These are phyloP conservation scores for Metellina segmentata DNA, from an alignment of 2,888 invertebrate genomes.

Conservation along the genomic window DNA sequence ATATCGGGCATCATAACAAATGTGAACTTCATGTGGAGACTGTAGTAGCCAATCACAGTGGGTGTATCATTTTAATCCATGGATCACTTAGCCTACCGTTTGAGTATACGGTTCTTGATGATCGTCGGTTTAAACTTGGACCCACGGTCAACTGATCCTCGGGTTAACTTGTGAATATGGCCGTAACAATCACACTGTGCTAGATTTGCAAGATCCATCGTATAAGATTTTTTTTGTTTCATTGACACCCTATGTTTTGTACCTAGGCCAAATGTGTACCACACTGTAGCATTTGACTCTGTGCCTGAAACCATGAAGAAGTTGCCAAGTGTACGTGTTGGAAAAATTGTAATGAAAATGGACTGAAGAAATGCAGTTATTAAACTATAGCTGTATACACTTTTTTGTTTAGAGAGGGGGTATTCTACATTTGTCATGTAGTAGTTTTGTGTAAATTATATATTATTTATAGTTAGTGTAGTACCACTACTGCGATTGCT, in stretches of 20 bases:
- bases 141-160: no score
- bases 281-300: slow-evolving; percentile 80
- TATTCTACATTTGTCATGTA: slow-evolving; percentile 39
- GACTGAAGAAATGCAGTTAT: slow-evolving; percentile 43
- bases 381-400: background rate
- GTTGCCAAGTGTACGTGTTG: slow-evolving; percentile 79
- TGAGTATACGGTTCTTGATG: no score
- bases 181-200: no score
- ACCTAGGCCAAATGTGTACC: slow-evolving; percentile 79
- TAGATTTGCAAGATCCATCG: background rate
- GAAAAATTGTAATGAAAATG: slow-evolving; percentile 80
- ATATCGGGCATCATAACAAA: no score
- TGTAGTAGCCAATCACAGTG: no score
- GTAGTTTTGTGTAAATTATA: slow-evolving; percentile 42
- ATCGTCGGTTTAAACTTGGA: no score
- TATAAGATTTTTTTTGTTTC: background rate
- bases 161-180: no score
- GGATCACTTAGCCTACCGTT: no score
- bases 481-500: background rate
- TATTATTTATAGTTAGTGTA: slow-evolving; percentile 45
- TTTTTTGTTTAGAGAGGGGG: slow-evolving; percentile 24
- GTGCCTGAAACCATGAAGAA: slow-evolving; percentile 80
- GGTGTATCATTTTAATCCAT: no score
- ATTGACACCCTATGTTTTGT: background rate
- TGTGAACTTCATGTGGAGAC: no score